phyloP scores from a whole-genome alignment of 2,113 vertebrate genomes.

The Sinosuthora webbiana region DNA sequence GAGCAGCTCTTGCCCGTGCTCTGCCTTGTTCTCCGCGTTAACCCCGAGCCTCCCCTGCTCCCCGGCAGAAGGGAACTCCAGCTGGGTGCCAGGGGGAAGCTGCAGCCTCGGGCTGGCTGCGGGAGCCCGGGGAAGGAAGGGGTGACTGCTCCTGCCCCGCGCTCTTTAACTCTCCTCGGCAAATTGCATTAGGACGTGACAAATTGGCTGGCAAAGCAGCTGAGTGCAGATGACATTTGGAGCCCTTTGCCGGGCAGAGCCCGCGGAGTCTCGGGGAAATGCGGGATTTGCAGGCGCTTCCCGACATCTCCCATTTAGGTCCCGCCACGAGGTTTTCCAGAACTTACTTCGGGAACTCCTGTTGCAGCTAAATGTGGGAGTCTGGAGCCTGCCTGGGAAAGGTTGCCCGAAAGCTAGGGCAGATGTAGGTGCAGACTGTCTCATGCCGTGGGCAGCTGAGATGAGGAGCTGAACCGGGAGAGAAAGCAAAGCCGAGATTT shows the following conservation, averaged over 20 bases:
- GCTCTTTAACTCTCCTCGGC: conserved; percentile 45
- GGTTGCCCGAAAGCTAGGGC: not conserved
- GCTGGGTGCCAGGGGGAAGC: not conserved
- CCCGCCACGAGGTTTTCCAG: not conserved
- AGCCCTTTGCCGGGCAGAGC: not conserved
- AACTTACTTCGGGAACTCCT: conserved; percentile 27
- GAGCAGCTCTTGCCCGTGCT: not conserved
- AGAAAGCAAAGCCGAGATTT: not conserved
- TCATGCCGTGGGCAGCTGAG: not conserved
- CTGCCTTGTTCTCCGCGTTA: not conserved
- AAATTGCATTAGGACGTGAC: conserved; percentile 56
- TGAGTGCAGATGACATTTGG: conserved; percentile 54
- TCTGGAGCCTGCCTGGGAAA: not conserved
- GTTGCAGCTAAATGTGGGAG: not conserved
- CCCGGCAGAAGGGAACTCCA: not conserved
- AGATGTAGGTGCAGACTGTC: not conserved
- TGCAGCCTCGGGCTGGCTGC: not conserved
- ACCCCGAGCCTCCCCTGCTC: not conserved
- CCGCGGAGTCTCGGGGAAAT: not conserved
- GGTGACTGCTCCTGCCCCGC: not conserved
- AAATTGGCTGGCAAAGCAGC: conserved; percentile 47
- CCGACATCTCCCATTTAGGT: not conserved
- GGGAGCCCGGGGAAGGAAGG: not conserved
- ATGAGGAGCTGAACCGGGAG: not conserved
- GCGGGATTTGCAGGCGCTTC: not conserved